Percentiles rank a stretch among this genome's conserved stretches.
These are phyloP conservation scores for Carcina quercana DNA, from an alignment of 2,888 invertebrate species.

Conservation along the genomic window DNA sequence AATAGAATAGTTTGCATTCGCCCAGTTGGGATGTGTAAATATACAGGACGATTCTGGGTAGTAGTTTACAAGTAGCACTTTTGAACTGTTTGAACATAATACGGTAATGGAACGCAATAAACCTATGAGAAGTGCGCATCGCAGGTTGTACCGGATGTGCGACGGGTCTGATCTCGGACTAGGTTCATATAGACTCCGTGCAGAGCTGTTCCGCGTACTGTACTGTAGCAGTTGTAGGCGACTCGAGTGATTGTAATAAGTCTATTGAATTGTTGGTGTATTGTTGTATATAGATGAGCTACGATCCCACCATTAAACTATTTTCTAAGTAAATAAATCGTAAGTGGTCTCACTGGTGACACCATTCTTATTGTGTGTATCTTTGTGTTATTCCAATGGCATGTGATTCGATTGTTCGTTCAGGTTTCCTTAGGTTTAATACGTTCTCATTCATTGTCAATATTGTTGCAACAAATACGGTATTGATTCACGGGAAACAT, in stretches of 20 bases:
- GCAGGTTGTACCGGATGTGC: too few species aligned
- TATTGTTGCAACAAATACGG: too few species aligned
- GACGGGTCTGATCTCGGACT: too few species aligned
- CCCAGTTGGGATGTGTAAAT: constrained; percentile 12
- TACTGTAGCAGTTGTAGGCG: constrained; percentile 56
- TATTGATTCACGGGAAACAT: too few species aligned
- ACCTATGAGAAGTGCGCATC: constrained; percentile 42
- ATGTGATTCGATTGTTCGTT: constrained; percentile 58
- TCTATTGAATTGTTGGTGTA: constrained; percentile 66
- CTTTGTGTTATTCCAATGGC: constrained; percentile 65
- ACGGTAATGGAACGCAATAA: constrained; percentile 65
- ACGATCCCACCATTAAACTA: constrained; percentile 73
- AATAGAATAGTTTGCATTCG: constrained; percentile 1
- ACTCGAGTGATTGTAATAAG: constrained; percentile 68
- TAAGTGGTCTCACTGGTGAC: constrained; percentile 61
- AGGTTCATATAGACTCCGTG: too few species aligned
- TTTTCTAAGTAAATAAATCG: constrained; percentile 66
- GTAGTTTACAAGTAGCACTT: constrained; percentile 54
- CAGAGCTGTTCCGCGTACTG: constrained; percentile 30
- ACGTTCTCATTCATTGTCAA: too few species aligned
- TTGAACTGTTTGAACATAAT: constrained; percentile 60
- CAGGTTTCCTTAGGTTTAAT: constrained; percentile 59
- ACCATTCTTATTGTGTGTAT: constrained; percentile 47
- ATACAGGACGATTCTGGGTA: constrained; percentile 32
- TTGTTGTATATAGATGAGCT: constrained; percentile 72